Percentiles rank a stretch among this genome's conserved stretches.
Evolutionary conservation across 2,797 vertebrate genomes (phyloP).

Genomic region (Amblyopsis hoosieri): DNA sequence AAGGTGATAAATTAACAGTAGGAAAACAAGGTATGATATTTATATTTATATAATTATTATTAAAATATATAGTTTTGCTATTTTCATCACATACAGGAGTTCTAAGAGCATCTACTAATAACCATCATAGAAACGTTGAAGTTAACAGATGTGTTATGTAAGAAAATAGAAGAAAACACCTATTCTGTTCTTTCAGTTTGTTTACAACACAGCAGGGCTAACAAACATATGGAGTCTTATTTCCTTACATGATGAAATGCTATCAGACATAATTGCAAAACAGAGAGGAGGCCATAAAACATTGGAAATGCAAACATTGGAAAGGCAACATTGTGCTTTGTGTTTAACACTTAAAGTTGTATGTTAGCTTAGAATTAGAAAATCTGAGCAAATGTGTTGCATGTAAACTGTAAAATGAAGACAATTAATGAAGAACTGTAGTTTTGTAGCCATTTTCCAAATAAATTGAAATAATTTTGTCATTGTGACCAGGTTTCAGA

Average conservation of each 20-base stretch:
- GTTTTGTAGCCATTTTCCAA: not conserved
- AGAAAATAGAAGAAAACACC: not conserved
- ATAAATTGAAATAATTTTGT: not conserved
- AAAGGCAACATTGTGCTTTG: slow-evolving; percentile 5
- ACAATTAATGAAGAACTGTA: too few relatives aligned
- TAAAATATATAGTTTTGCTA: too few relatives aligned
- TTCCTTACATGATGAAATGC: slow-evolving; percentile 43
- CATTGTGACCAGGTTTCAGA: slow-evolving; percentile 11
- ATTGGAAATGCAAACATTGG: slow-evolving; percentile 8
- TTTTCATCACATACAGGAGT: not conserved
- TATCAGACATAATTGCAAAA: slow-evolving; percentile 36
- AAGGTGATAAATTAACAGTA: not conserved
- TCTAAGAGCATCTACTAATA: not conserved
- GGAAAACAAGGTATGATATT: slow-evolving; percentile 43
- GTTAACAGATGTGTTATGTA: not conserved
- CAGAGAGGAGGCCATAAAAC: slow-evolving; percentile 32
- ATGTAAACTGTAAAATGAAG: too few relatives aligned
- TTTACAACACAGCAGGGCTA: not conserved
- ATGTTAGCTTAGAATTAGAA: too few relatives aligned
- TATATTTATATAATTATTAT: not conserved
- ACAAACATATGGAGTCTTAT: too few relatives aligned
- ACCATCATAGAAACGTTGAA: not conserved
- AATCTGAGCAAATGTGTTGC: too few relatives aligned
- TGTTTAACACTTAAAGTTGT: slow-evolving; percentile 19
- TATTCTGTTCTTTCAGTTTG: slow-evolving; percentile 26